phyloP scores from a whole-genome alignment of 2,113 vertebrate genomes.

The Bujurquina vittata region DNA sequence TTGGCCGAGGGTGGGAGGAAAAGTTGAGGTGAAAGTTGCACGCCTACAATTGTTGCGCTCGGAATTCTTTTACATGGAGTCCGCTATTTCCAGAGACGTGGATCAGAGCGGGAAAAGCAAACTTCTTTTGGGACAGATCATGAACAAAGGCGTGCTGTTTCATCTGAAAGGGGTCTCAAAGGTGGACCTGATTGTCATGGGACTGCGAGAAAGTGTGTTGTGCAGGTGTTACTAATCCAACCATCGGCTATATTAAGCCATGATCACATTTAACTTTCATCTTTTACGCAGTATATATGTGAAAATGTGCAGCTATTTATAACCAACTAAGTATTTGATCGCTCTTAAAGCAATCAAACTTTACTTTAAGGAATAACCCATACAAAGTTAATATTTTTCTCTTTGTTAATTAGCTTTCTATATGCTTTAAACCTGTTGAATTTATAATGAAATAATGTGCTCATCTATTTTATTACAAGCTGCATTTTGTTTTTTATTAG shows the following conservation, averaged over 20 bases:
- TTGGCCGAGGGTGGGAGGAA: constrained; percentile 68
- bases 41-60: constrained; percentile 50
- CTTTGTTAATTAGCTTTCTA: not conserved
- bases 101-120: constrained; percentile 55
- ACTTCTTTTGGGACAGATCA: not conserved
- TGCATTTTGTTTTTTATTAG: not conserved
- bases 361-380: not conserved
- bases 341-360: no score
- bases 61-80: constrained; percentile 35
- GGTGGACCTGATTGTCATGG: not conserved
- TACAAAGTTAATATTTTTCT: not conserved
- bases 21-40: constrained; percentile 68
- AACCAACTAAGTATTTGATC: no score
- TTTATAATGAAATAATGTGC: not conserved
- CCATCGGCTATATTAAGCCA: not conserved
- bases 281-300: not conserved
- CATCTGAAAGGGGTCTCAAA: not conserved
- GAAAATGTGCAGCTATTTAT: not conserved
- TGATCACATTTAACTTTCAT: not conserved
- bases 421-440: not conserved
- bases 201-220: not conserved
- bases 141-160: not conserved
- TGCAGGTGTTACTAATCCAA: not conserved
- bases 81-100: not conserved
- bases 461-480: not conserved